Evolutionary conservation across 2,797 vertebrate genomes (phyloP).

Genomic region (Lerista edwardsae): DNA sequence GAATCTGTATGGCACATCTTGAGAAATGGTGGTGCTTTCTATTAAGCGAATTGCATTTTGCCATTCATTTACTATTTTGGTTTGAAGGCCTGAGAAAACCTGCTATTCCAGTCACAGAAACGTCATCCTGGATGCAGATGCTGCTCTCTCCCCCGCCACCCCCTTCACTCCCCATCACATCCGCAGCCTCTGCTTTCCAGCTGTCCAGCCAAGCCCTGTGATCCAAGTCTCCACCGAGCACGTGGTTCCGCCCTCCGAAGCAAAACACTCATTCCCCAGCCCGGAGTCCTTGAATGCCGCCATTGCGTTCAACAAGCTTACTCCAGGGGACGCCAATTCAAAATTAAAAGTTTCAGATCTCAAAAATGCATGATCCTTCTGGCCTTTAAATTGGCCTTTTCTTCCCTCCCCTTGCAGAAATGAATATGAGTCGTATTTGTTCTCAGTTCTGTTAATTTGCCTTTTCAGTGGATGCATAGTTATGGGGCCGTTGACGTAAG

Average conservation of each 20-base stretch:
- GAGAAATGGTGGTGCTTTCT: not conserved
- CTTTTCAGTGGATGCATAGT: constrained; percentile 23
- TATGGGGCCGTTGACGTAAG: constrained; percentile 45
- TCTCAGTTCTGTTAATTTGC: constrained; percentile 44
- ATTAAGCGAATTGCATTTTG: not conserved
- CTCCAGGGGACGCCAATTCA: constrained; percentile 1
- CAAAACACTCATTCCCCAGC: constrained; percentile 6
- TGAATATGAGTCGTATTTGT: constrained; percentile 35
- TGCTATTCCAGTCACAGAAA: not conserved
- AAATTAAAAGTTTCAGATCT: not conserved
- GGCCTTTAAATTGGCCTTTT: constrained; percentile 13
- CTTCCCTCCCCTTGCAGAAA: not conserved
- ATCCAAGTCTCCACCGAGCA: not conserved
- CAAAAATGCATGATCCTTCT: constrained; percentile 8
- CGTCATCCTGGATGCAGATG: not conserved
- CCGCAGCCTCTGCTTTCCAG: not conserved
- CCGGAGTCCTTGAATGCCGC: not conserved
- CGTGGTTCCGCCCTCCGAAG: not conserved
- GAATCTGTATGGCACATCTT: not conserved
- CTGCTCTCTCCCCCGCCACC: not conserved
- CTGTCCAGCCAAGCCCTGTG: not conserved
- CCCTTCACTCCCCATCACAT: not conserved
- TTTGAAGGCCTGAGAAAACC: not conserved
- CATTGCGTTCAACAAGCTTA: not conserved
- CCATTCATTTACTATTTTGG: not conserved